Base-by-base conservation (phyloP, 2,113 vertebrate species). In the Solea solea region DNA sequence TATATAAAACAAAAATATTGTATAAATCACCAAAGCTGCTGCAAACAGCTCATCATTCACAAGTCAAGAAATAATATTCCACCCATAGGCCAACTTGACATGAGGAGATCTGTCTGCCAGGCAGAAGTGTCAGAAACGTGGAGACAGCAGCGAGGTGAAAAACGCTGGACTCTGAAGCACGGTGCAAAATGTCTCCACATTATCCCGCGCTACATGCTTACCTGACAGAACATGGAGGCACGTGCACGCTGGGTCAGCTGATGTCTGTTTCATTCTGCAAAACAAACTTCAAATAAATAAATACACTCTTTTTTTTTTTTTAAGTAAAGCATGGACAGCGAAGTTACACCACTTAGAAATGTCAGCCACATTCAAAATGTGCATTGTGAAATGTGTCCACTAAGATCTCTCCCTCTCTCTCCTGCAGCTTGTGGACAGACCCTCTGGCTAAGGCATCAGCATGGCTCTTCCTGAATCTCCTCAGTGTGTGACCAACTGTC, bases 381-480 rank as follows among this genome's bases (percentile, higher is more conserved):
- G 41, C 72, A 64, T 11, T 62, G 41, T 77, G 25, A 64, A 69
- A 76, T 16, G 48, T 72, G 41, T 61, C 41, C 64, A 46, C 44
- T 44, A 61, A 64, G 78, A 74, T 61, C 40, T 12, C 64, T 74
- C 71, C 13, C 45, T 12, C 39, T 73, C 56, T 80, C 25, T 69
- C 64, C 71, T 85, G 78, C 79, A 88, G 77, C 80, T 86, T 87
- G 85, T 71, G 85, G 80, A 86, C 88, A 88, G 90, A 81, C 85
- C 84, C 85, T 75, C 72, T 82, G 83, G 85, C 85, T 80, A 74
- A 82, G 77, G 76, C 77, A 67, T 53, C 63, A 78, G 65, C 86
- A 88, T 55, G 48, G 62, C 61, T 69, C 63, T 64, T 68, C 69
- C 79, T 78, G 82, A 86, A 91, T 92, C 72, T 85, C 72, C 89